These are phyloP conservation scores for Alloplasta piceator DNA, from an alignment of 2,888 invertebrate genomes.

Conservation along the genomic window DNA sequence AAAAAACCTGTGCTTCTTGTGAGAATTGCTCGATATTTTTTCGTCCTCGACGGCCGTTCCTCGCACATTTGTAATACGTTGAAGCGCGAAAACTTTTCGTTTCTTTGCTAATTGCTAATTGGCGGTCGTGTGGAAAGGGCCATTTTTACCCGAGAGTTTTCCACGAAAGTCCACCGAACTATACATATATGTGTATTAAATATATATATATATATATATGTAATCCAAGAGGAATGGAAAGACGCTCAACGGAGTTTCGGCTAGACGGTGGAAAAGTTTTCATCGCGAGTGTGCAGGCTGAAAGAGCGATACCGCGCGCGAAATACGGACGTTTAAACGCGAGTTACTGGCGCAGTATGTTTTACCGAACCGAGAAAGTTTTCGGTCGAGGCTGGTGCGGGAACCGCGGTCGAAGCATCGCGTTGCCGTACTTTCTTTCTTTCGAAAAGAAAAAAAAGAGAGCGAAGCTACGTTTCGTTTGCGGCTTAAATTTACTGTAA, in stretches of 20 bases:
- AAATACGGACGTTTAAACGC: constrained; percentile 62
- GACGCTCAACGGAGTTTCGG: constrained; percentile 41
- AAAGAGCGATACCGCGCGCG: constrained; percentile 52
- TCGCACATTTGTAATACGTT: background rate
- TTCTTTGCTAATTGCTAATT: constrained; percentile 59
- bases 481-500: constrained; percentile 13
- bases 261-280: constrained; percentile 56
- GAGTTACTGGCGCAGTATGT: constrained; percentile 58
- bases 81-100: constrained; percentile 35
- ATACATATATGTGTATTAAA: constrained; percentile 17
- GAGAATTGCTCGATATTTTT: constrained; percentile 7
- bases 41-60: background rate
- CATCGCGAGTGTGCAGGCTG: constrained; percentile 17
- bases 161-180: constrained; percentile 12
- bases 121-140: constrained; percentile 31
- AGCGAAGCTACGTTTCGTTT: constrained; percentile 20
- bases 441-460: background rate
- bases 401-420: constrained; percentile 8
- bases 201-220: background rate
- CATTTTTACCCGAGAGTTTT: constrained; percentile 51
- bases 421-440: constrained; percentile 18
- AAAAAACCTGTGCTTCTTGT: background rate
- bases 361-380: constrained; percentile 54
- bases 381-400: constrained; percentile 27
- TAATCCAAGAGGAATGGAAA: constrained; percentile 16